Evolutionary conservation across 2,797 vertebrate genomes (phyloP).

Genomic region (Hapalemur alaotrensis): DNA sequence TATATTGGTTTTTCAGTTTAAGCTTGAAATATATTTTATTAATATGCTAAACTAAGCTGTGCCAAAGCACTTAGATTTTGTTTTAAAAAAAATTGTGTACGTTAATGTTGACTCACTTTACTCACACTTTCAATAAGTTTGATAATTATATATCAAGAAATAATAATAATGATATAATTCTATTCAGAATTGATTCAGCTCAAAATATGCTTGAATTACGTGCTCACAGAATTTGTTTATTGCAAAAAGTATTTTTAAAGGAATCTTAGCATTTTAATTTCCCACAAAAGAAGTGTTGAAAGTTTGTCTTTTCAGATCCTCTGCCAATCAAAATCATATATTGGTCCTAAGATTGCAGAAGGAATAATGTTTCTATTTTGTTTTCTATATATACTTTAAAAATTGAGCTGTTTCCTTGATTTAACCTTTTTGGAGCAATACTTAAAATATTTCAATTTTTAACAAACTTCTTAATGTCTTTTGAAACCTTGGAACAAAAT

Average conservation of each 20-base stretch:
- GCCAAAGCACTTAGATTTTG: conserved; percentile 8
- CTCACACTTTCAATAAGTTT: neutral
- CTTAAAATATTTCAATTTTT: conserved; percentile 54
- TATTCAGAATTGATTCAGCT: conserved; percentile 12
- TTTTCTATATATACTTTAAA: conserved; percentile 50
- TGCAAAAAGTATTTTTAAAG: conserved; percentile 35
- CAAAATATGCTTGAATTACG: conserved; percentile 52
- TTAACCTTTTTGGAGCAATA: conserved; percentile 2
- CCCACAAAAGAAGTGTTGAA: neutral
- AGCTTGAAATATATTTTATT: conserved; percentile 36
- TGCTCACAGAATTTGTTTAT: conserved; percentile 33
- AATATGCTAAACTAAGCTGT: conserved; percentile 24
- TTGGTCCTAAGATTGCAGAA: neutral
- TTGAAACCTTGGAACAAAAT: neutral
- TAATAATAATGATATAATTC: conserved; percentile 14
- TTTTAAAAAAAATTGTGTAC: neutral
- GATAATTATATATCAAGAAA: conserved; percentile 44
- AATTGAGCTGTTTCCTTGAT: neutral
- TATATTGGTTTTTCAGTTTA: conserved; percentile 18
- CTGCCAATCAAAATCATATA: conserved; percentile 10
- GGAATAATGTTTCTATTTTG: conserved; percentile 66
- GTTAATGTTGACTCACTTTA: conserved; percentile 31
- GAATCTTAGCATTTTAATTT: conserved; percentile 26
- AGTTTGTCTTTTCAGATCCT: conserved; percentile 43
- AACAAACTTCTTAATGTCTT: conserved; percentile 64